Conservation (phyloP, 2,888 invertebrate species). For the Liopterus haemorrhoidalis region DNA sequence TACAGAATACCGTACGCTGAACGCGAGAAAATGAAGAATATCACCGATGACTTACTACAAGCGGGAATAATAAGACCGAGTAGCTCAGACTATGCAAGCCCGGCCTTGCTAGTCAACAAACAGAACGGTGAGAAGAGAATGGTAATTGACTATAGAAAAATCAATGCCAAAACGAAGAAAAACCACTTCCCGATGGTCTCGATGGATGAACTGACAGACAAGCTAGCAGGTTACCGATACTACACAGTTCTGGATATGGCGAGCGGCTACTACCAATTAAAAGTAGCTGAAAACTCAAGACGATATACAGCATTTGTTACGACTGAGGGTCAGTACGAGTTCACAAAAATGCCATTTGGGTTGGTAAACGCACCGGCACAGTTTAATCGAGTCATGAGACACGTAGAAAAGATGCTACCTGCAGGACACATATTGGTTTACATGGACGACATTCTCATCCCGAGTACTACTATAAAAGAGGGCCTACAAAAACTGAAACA, state of each 20-base stretch:
- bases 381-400: conserved; percentile 30
- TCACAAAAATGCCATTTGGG: conserved; percentile 38
- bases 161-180: conserved; percentile 37
- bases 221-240: conserved; percentile 30
- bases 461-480: conserved; percentile 16
- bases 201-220: conserved; percentile 37
- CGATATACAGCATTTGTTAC: conserved; percentile 37
- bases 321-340: conserved; percentile 38
- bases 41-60: conserved; percentile 20
- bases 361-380: conserved; percentile 37
- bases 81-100: conserved; percentile 32
- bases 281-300: conserved; percentile 31
- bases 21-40: conserved; percentile 19
- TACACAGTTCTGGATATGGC: conserved; percentile 37
- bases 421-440: conserved; percentile 13
- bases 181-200: conserved; percentile 37
- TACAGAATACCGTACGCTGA: conserved; percentile 30
- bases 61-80: conserved; percentile 31
- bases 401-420: conserved; percentile 23
- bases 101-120: conserved; percentile 28
- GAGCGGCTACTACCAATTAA: conserved; percentile 37
- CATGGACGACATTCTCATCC: conserved; percentile 26
- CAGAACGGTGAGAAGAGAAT: conserved; percentile 32
- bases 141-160: conserved; percentile 35
- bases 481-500: neutral